These are phyloP conservation scores for Drosophila serrata DNA, from an alignment of 1,140 invertebrate genomes.

Conservation along the genomic window DNA sequence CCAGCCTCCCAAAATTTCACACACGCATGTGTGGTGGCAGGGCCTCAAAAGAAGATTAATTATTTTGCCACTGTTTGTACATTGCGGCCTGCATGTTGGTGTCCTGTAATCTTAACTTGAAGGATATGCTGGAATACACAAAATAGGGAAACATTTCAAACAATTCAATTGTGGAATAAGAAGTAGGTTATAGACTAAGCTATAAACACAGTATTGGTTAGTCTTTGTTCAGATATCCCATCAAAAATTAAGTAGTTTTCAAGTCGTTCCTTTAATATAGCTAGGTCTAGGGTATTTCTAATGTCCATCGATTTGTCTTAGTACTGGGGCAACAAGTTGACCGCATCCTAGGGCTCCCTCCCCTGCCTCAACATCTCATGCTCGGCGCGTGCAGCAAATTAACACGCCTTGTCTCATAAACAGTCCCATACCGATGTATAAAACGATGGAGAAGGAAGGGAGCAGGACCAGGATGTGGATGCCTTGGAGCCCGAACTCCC, in stretches of 20 bases:
- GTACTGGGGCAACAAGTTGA: conserved; percentile 45
- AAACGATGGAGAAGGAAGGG: neutral
- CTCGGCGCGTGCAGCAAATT: conserved; percentile 67
- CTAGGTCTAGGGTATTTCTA: neutral
- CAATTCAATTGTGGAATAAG: neutral
- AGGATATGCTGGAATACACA: neutral
- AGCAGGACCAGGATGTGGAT: neutral
- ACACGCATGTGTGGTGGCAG: conserved; percentile 15
- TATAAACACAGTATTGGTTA: neutral
- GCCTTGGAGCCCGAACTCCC: conserved; percentile 1
- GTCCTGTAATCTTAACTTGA: neutral
- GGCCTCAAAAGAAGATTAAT: conserved; percentile 63
- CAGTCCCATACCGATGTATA: conserved; percentile 26
- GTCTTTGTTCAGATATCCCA: neutral
- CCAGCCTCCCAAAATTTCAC: conserved; percentile 2
- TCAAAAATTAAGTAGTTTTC: neutral
- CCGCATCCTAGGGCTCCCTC: conserved; percentile 17
- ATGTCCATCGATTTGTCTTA: neutral
- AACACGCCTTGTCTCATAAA: conserved; percentile 54
- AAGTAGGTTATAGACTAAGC: neutral
- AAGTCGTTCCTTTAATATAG: too few species aligned
- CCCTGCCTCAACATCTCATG: neutral
- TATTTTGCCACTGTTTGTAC: conserved; percentile 39
- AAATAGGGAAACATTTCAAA: neutral
- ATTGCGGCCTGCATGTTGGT: conserved; percentile 10